These are phyloP conservation scores for Dendropsophus ebraccatus DNA, from an alignment of 2,113 vertebrate species.

Conservation along the genomic window DNA sequence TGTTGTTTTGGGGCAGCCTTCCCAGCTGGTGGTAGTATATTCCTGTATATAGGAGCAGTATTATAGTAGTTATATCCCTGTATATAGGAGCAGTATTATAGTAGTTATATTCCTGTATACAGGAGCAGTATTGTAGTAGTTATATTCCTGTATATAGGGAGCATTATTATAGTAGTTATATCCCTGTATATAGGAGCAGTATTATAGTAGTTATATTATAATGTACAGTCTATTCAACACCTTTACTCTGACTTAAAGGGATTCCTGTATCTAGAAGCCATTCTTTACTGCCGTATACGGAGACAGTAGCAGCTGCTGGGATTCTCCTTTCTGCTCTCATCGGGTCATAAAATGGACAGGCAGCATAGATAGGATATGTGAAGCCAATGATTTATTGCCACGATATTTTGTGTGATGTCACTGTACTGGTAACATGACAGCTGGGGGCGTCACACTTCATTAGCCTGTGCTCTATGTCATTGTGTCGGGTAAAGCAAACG, in stretches of 20 bases:
- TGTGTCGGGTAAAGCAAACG: neutral
- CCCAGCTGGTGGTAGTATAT: too few relatives aligned
- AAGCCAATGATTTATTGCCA: constrained; percentile 12
- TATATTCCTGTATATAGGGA: neutral
- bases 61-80: neutral
- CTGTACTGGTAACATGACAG: constrained; percentile 5
- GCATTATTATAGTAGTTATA: too few relatives aligned
- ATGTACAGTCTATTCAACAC: too few relatives aligned
- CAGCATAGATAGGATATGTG: too few relatives aligned
- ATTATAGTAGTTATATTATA: too few relatives aligned
- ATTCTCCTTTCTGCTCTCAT: neutral
- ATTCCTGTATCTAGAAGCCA: neutral
- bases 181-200: neutral
- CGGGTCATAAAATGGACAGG: neutral
- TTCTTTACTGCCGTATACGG: neutral
- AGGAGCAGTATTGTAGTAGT: neutral
- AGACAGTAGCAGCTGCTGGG: neutral
- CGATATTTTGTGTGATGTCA: constrained; percentile 11
- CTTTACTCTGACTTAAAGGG: too few relatives aligned
- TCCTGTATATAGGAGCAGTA: neutral
- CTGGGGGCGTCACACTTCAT: constrained; percentile 28
- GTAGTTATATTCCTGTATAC: neutral
- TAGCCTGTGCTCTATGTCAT: neutral
- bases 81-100: neutral
- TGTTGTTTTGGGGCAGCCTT: too few relatives aligned